Evolutionary conservation across 2,888 invertebrate species (phyloP).

Genomic region (Biston betularia): DNA sequence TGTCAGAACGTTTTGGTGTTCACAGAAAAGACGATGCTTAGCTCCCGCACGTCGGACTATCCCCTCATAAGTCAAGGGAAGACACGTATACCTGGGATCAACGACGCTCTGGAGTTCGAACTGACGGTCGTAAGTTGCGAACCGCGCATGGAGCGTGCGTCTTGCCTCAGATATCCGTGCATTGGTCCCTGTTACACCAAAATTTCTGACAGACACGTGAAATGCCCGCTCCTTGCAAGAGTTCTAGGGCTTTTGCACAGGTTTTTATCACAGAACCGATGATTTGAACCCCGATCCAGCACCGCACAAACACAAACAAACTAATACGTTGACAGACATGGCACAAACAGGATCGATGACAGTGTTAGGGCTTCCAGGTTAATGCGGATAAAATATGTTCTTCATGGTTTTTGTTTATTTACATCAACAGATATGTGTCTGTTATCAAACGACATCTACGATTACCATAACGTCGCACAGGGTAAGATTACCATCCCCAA

Average conservation of each 20-base stretch:
- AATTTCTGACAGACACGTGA: slow-evolving; percentile 78
- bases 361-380: slow-evolving; percentile 44
- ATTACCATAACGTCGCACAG: slow-evolving; percentile 98
- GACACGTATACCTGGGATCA: slow-evolving; percentile 97
- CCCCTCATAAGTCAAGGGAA: slow-evolving; percentile 97
- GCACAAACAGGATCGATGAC: slow-evolving; percentile 55
- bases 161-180: slow-evolving; percentile 73
- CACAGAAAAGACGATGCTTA: slow-evolving; percentile 93
- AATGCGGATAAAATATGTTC: slow-evolving; percentile 16
- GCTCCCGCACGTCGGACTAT: slow-evolving; percentile 95
- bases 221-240: slow-evolving; percentile 79
- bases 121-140: slow-evolving; percentile 93
- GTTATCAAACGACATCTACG: slow-evolving; percentile 95
- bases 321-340: slow-evolving; percentile 65
- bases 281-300: slow-evolving; percentile 60
- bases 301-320: slow-evolving; percentile 69
- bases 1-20: slow-evolving; percentile 80
- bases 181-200: slow-evolving; percentile 53
- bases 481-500: slow-evolving; percentile 98
- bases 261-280: slow-evolving; percentile 60
- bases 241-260: slow-evolving; percentile 78
- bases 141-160: slow-evolving; percentile 80
- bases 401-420: slow-evolving; percentile 59
- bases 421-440: slow-evolving; percentile 90
- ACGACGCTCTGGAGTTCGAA: slow-evolving; percentile 96